phyloP scores from a whole-genome alignment of 2,113 vertebrate species.

The Scophthalmus maximus region DNA sequence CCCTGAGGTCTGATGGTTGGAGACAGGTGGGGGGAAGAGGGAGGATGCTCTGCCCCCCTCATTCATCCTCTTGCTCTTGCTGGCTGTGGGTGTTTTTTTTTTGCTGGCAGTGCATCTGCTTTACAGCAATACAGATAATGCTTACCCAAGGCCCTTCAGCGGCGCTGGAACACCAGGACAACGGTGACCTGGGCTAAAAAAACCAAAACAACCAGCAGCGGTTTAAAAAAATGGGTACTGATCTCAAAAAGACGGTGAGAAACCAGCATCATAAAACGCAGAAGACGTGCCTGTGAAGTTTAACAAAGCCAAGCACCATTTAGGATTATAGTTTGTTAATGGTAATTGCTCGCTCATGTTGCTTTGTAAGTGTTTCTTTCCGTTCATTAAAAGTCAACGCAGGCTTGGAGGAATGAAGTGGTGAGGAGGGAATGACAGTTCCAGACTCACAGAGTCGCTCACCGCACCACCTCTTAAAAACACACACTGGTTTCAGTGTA shows the following conservation, averaged over 20 bases:
- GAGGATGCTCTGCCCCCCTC: constrained; percentile 30
- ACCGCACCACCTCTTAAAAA: constrained; percentile 23
- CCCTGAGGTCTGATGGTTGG: constrained; percentile 44
- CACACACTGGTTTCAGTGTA: constrained; percentile 2
- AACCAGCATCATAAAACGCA: constrained; percentile 39
- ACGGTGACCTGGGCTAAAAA: not conserved
- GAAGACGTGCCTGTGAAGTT: constrained; percentile 46
- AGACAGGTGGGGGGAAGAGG: constrained; percentile 47
- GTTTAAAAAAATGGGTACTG: constrained; percentile 15
- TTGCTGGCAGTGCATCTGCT: constrained; percentile 63
- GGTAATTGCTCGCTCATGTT: constrained; percentile 62
- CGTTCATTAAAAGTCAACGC: constrained; percentile 65
- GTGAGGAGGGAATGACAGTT: constrained; percentile 42
- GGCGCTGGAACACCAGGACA: constrained; percentile 11
- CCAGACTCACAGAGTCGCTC: constrained; percentile 37
- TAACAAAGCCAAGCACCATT: constrained; percentile 66
- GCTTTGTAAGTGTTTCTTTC: constrained; percentile 70
- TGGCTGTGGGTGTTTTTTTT: constrained; percentile 30
- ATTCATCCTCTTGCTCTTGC: constrained; percentile 27
- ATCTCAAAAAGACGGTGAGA: not conserved
- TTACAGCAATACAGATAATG: constrained; percentile 70
- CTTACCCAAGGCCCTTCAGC: constrained; percentile 54
- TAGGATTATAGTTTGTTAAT: constrained; percentile 66
- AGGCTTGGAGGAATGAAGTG: constrained; percentile 43
- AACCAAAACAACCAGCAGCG: constrained; percentile 5